A percentile compares a stretch with the other conserved stretches of the same genome.
Conservation (phyloP, 2,888 invertebrate species). For the Scaptomyza reducta region DNA sequence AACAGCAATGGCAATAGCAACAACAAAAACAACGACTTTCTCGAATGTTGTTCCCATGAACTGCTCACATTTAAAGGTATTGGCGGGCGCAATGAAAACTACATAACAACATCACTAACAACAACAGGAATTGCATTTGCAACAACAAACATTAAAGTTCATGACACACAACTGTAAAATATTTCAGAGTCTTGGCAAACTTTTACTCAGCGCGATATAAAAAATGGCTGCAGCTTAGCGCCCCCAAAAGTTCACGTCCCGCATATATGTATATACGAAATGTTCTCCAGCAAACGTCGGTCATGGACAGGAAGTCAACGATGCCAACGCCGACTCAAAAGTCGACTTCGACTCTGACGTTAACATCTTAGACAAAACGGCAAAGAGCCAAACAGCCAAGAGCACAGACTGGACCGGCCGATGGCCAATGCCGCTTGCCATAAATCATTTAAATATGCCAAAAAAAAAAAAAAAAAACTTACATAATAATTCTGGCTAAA, state of each 20-base stretch:
- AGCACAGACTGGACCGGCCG: constrained; percentile 46
- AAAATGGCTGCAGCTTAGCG: constrained; percentile 74
- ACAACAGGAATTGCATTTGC: constrained; percentile 26
- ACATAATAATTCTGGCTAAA: constrained; percentile 75
- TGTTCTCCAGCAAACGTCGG: constrained; percentile 57
- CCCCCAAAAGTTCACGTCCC: constrained; percentile 74
- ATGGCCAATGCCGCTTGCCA: constrained; percentile 75
- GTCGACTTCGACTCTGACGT: constrained; percentile 17
- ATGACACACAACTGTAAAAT: constrained; percentile 78
- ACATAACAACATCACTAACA: constrained; percentile 36
- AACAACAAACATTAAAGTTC: constrained; percentile 69
- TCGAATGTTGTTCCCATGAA: constrained; percentile 72
- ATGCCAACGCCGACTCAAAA: constrained; percentile 18
- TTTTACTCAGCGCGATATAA: constrained; percentile 75
- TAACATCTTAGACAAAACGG: constrained; percentile 51
- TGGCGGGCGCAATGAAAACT: constrained; percentile 61
- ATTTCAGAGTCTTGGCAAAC: constrained; percentile 66
- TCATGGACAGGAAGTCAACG: constrained; percentile 68
- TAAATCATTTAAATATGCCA: constrained; percentile 80
- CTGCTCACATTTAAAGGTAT: constrained; percentile 74
- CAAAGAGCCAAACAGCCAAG: constrained; percentile 46
- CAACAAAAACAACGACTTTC: constrained; percentile 65
- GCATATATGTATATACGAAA: constrained; percentile 56
- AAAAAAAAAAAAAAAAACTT: constrained; percentile 54
- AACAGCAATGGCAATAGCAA: constrained; percentile 31